These are phyloP conservation scores for Chrysemys picta DNA, from an alignment of 2,113 vertebrate genomes.

Conservation along the genomic window DNA sequence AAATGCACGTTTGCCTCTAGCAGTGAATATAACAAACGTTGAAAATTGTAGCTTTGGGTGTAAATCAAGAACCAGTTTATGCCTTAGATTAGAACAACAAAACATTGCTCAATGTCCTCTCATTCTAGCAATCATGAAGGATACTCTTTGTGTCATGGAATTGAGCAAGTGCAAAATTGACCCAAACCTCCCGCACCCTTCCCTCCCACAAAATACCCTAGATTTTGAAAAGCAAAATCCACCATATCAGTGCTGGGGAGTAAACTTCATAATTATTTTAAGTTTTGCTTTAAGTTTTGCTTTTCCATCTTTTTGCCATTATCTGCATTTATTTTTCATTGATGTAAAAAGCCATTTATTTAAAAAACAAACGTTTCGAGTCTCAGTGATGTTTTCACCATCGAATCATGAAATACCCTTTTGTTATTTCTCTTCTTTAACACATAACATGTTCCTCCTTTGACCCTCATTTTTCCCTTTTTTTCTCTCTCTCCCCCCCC, in stretches of 20 bases:
- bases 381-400: slow-evolving; percentile 81
- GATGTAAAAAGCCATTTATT: slow-evolving; percentile 54
- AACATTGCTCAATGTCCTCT: slow-evolving; percentile 28
- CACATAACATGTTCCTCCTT: slow-evolving; percentile 89
- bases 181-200: slow-evolving; percentile 54
- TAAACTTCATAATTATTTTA: slow-evolving; percentile 74
- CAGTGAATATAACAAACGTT: not conserved
- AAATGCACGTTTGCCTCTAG: slow-evolving; percentile 54
- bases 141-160: slow-evolving; percentile 23
- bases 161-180: slow-evolving; percentile 32
- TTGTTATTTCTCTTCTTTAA: slow-evolving; percentile 90
- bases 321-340: slow-evolving; percentile 77
- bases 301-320: slow-evolving; percentile 80
- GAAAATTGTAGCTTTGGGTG: not conserved
- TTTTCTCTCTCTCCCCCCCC: slow-evolving; percentile 81
- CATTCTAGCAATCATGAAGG: slow-evolving; percentile 10
- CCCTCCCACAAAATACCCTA: slow-evolving; percentile 9
- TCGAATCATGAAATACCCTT: slow-evolving; percentile 85
- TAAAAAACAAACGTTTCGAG: slow-evolving; percentile 71
- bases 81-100: slow-evolving; percentile 28
- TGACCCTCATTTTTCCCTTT: slow-evolving; percentile 86
- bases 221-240: slow-evolving; percentile 39
- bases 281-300: slow-evolving; percentile 73
- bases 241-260: slow-evolving; percentile 71
- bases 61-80: not conserved